Conservation (phyloP, 2,113 vertebrate species). For the Hystrix brachyura region DNA sequence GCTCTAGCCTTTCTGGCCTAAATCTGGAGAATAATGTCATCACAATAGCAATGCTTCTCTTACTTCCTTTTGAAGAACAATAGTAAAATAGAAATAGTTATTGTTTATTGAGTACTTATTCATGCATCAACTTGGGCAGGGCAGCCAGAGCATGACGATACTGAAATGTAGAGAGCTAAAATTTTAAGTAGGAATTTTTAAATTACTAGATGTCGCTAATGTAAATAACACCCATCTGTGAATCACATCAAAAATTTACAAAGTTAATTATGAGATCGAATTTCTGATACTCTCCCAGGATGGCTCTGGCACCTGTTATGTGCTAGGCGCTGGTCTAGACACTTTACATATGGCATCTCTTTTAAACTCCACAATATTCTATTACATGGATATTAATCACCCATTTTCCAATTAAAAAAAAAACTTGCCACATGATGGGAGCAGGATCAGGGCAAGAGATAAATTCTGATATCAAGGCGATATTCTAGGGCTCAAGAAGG, state of each 20-base stretch:
- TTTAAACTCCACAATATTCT: slow-evolving; percentile 61
- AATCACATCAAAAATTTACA: slow-evolving; percentile 69
- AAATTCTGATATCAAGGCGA: not conserved
- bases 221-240: slow-evolving; percentile 77
- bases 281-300: slow-evolving; percentile 73
- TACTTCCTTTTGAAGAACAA: not conserved
- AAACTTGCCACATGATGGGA: slow-evolving; percentile 12
- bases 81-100: not conserved
- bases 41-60: not conserved
- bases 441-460: slow-evolving; percentile 6
- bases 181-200: slow-evolving; percentile 64
- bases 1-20: not conserved
- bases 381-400: slow-evolving; percentile 49
- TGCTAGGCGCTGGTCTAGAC: slow-evolving; percentile 73
- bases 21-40: not conserved
- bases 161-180: slow-evolving; percentile 36
- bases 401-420: slow-evolving; percentile 27
- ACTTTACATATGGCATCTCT: slow-evolving; percentile 76
- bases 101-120: not conserved
- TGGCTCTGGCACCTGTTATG: slow-evolving; percentile 69
- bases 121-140: not conserved
- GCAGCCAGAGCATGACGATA: not conserved
- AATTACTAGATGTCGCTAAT: slow-evolving; percentile 61
- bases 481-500: not conserved
- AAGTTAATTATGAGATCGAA: slow-evolving; percentile 74